Evolutionary conservation across 2,888 invertebrate genomes (phyloP).

Genomic region (Agrochola litura): DNA sequence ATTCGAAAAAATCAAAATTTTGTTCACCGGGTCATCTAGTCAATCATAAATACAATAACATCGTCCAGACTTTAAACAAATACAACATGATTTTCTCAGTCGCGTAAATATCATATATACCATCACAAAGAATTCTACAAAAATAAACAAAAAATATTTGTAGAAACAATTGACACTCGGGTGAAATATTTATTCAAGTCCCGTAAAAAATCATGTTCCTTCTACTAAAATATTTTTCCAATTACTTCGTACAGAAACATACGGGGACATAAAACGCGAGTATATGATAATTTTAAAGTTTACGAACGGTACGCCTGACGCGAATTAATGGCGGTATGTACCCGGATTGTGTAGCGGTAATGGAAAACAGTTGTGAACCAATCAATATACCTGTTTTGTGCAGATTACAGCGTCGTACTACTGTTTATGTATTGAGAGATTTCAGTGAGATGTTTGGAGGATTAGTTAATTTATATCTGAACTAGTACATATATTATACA

Average conservation of each 20-base stretch:
- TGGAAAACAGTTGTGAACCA: slow-evolving; percentile 82
- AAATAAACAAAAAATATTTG: not conserved
- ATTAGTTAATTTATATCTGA: not conserved
- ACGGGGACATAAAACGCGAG: slow-evolving; percentile 24
- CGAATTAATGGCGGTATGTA: slow-evolving; percentile 70
- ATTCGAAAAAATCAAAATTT: too few species aligned
- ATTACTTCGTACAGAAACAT: slow-evolving; percentile 25
- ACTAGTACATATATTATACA: not conserved
- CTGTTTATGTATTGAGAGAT: not conserved
- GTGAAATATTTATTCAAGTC: not conserved
- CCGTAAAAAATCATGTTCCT: slow-evolving; percentile 1
- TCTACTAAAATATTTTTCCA: slow-evolving; percentile 34
- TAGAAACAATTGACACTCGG: not conserved
- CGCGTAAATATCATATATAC: not conserved
- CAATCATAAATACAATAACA: not conserved
- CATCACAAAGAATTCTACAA: not conserved
- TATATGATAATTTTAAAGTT: slow-evolving; percentile 56
- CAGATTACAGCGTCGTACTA: slow-evolving; percentile 49
- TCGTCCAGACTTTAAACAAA: not conserved
- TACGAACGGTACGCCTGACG: slow-evolving; percentile 61
- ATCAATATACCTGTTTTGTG: slow-evolving; percentile 71
- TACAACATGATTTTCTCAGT: not conserved
- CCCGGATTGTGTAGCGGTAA: slow-evolving; percentile 76
- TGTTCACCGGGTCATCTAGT: too few species aligned
- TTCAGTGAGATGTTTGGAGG: slow-evolving; percentile 3